phyloP scores from a whole-genome alignment of 2,113 vertebrate genomes.

The Trematocara nigrifrons region DNA sequence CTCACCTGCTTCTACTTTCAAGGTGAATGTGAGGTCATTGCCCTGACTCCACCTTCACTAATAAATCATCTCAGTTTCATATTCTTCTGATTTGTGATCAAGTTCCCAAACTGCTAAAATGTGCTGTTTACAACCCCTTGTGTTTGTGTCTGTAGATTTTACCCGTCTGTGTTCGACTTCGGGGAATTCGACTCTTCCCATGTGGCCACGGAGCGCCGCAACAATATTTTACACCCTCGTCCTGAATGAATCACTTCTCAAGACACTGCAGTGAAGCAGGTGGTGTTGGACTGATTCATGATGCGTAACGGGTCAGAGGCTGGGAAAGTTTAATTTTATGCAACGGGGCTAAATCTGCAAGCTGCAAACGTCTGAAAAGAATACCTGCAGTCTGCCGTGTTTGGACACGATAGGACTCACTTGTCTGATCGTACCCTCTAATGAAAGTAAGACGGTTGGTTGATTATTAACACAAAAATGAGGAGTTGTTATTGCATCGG shows the following conservation, averaged over 20 bases:
- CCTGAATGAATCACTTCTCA: background rate
- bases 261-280: background rate
- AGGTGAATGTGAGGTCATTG: background rate
- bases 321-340: background rate
- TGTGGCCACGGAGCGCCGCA: background rate
- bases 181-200: background rate
- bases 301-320: background rate
- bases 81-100: background rate
- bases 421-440: background rate
- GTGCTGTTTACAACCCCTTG: background rate
- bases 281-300: background rate
- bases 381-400: background rate
- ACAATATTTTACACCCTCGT: background rate
- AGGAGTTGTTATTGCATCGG: background rate
- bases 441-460: background rate
- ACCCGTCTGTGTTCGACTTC: background rate
- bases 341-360: background rate
- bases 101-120: background rate
- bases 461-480: background rate
- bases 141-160: background rate
- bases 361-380: background rate
- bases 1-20: background rate
- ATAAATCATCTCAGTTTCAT: background rate
- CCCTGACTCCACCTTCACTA: background rate
- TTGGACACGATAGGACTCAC: background rate